These are phyloP conservation scores for Priocnemis perturbator DNA, from an alignment of 2,888 invertebrate species.

Conservation along the genomic window DNA sequence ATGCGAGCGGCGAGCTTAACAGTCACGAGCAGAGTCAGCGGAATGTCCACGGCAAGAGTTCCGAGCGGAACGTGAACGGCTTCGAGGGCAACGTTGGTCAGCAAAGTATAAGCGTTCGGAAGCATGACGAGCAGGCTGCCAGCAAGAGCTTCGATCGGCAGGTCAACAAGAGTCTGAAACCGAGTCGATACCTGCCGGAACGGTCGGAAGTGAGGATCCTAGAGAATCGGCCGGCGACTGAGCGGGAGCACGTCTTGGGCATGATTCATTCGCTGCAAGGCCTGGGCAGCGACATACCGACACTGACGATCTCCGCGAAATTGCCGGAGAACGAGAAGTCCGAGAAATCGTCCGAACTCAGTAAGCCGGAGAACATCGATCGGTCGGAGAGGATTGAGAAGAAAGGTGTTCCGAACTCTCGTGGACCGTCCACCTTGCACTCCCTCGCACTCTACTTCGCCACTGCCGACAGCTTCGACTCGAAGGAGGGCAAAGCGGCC, in stretches of 20 bases:
- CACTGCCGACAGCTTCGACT: constrained; percentile 77
- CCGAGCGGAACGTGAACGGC: neutral
- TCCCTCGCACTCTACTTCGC: constrained; percentile 89
- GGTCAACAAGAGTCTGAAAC: constrained; percentile 7
- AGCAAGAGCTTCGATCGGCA: too few species aligned
- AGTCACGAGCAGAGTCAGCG: too few species aligned
- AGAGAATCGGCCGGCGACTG: constrained; percentile 69
- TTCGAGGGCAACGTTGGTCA: neutral
- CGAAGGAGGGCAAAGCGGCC: constrained; percentile 66
- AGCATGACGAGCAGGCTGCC: too few species aligned
- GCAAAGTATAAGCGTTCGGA: too few species aligned
- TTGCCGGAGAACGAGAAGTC: constrained; percentile 1
- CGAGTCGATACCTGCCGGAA: constrained; percentile 46
- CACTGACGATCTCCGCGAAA: constrained; percentile 2
- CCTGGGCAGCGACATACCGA: constrained; percentile 77
- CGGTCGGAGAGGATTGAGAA: neutral
- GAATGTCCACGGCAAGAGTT: too few species aligned
- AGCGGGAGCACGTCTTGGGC: constrained; percentile 82
- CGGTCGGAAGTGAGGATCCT: constrained; percentile 26
- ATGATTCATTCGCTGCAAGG: constrained; percentile 83
- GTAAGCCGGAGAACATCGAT: neutral
- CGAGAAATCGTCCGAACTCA: neutral
- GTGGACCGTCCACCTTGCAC: constrained; percentile 86
- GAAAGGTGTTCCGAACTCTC: constrained; percentile 65
- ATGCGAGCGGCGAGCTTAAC: too few species aligned